Evolutionary conservation across 2,113 vertebrate species (phyloP), one percentile per base, ranked within the genome.

Genomic region (Chascanopsetta lugubris): DNA sequence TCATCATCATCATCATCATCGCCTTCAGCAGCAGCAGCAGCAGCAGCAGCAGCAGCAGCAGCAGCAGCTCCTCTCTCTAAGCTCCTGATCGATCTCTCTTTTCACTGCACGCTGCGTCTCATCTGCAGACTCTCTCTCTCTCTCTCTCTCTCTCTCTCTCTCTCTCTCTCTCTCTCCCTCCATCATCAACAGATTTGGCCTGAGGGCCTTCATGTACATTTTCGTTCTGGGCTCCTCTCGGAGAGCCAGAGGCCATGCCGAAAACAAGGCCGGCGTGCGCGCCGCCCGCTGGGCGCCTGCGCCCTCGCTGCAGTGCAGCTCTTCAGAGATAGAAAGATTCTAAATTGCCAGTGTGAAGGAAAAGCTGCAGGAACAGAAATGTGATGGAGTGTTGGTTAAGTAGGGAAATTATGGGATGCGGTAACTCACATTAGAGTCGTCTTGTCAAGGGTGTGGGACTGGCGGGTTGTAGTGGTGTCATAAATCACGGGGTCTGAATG

Each of bases 161-260:
- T 55, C 65, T 32, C 47, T 50, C 69, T 65, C 61, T 48, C 65
- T 34, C 47, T 46, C 72, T 69, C 59, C 25, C 50, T 50, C 50
- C 47, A 47, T 59, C 65, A 78, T 66, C 61, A 82, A 59, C 63
- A 83, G 8, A 75, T 73, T 72, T 72, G 45, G 45, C 86, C 67
- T 25, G 43, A 49, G 45, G 85, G 67, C 61, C 77, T 75, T 69
- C 42, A 34, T 79, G 59, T 74, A 75, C 7, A 47, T 60, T 72
- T 66, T 75, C n/a, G n/a, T 58, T 56, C 56, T 66, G 64, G n/a
- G n/a, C 70, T 74, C 48, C 40, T 69, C 70, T 74, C 72, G 24
- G 26, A 82, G 58, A 69, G 74, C 88, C 76, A 80, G 69, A 72
- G 80, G 79, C 77, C 69, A 79, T 56, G 64, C 51, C 27, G 9